phyloP scores from a whole-genome alignment of 2,888 invertebrate genomes.

The Synanthedon formicaeformis region DNA sequence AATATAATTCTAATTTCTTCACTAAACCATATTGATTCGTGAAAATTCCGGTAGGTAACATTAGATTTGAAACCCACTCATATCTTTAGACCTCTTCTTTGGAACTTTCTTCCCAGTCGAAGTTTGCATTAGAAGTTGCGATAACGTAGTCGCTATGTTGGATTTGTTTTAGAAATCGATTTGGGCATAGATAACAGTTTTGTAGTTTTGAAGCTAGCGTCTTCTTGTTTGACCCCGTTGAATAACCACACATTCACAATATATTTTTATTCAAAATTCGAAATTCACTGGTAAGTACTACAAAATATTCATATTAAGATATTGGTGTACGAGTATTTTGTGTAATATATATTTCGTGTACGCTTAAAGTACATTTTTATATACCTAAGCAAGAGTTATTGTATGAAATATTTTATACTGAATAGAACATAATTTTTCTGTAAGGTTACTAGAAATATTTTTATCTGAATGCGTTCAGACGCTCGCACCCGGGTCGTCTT shows the following conservation, averaged over 20 bases:
- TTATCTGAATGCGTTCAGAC: conserved; percentile 22
- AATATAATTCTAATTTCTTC: conserved; percentile 28
- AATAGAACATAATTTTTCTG: conserved; percentile 1
- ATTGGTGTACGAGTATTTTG: not conserved
- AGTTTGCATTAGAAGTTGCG: conserved; percentile 65
- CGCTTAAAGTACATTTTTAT: not conserved
- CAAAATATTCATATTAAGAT: not conserved
- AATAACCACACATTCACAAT: conserved; percentile 28
- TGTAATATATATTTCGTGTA: not conserved
- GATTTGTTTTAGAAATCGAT: conserved; percentile 59
- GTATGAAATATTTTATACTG: not conserved
- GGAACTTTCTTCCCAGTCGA: conserved; percentile 59
- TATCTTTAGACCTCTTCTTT: conserved; percentile 58
- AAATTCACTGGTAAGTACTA: not conserved
- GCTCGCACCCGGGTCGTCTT: conserved; percentile 14
- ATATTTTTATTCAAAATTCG: conserved; percentile 4
- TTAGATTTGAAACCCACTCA: conserved; percentile 60
- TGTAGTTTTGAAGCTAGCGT: conserved; percentile 65
- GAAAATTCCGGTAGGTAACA: conserved; percentile 57
- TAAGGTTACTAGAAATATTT: conserved; percentile 15
- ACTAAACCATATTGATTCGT: conserved; percentile 56
- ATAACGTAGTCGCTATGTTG: conserved; percentile 64
- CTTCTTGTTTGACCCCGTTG: conserved; percentile 34
- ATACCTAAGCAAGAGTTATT: too few species aligned
- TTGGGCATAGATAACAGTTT: conserved; percentile 57